phyloP scores from a whole-genome alignment of 2,888 invertebrate species.

The Harpalus rufipes region DNA sequence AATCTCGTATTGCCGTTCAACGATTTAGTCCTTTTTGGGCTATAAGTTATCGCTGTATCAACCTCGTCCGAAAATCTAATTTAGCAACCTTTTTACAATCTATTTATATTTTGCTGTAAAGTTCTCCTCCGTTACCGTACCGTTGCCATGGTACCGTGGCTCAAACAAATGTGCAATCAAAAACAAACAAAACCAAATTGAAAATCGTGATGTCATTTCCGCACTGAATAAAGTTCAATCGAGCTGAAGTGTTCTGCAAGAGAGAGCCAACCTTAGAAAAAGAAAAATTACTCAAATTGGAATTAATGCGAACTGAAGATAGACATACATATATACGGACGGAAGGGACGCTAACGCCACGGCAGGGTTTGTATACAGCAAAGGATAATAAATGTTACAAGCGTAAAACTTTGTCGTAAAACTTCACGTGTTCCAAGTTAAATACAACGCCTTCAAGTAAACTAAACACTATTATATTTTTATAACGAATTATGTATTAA shows the following conservation, averaged over 20 bases:
- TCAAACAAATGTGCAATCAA: slow-evolving; percentile 64
- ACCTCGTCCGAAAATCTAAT: slow-evolving; percentile 55
- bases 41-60: slow-evolving; percentile 5
- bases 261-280: slow-evolving; percentile 14
- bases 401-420: neutral
- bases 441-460: neutral
- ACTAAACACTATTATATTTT: neutral
- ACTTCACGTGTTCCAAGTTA: neutral
- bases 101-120: slow-evolving; percentile 44
- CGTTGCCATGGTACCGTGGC: neutral
- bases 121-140: neutral
- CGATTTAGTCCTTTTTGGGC: neutral
- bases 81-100: slow-evolving; percentile 60
- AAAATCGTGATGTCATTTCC: slow-evolving; percentile 63
- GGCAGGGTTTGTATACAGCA: too few species aligned
- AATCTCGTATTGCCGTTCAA: neutral
- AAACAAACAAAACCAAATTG: slow-evolving; percentile 64
- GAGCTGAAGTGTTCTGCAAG: slow-evolving; percentile 33
- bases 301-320: slow-evolving; percentile 38
- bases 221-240: slow-evolving; percentile 65
- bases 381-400: neutral
- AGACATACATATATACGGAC: neutral
- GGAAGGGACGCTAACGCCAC: too few species aligned
- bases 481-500: slow-evolving; percentile 1
- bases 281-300: slow-evolving; percentile 52